A percentile compares a stretch with the other conserved stretches of the same genome.
phyloP scores from a whole-genome alignment of 2,888 invertebrate species.

The Morpho deidamia region DNA sequence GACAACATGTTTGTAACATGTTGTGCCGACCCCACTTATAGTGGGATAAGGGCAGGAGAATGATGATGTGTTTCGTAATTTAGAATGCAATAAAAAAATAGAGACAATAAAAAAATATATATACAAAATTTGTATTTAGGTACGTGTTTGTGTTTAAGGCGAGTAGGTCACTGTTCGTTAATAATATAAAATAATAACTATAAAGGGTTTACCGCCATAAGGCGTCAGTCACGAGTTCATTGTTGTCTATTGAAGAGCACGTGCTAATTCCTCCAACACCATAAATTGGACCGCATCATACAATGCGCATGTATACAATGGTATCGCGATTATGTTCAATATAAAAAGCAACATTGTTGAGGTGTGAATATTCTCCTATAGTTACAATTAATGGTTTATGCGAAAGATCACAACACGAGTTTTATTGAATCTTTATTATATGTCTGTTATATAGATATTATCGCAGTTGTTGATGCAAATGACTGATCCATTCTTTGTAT shows the following conservation, averaged over 20 bases:
- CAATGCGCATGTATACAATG: constrained; percentile 22
- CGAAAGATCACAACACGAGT: background rate
- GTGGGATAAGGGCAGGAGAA: no score
- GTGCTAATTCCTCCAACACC: constrained; percentile 36
- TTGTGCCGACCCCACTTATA: no score
- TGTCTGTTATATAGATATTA: no score
- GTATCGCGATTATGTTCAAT: constrained; percentile 13
- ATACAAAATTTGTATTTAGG: background rate
- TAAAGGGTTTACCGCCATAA: constrained; percentile 37
- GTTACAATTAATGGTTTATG: constrained; percentile 17
- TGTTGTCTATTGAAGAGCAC: constrained; percentile 37
- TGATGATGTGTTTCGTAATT: no score
- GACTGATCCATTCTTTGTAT: no score
- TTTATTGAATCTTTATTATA: background rate
- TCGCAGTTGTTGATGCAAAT: no score
- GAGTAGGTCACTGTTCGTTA: background rate
- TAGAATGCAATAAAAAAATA: no score
- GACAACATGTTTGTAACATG: no score
- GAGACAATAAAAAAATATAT: no score
- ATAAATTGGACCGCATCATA: constrained; percentile 22
- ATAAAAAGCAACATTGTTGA: constrained; percentile 23
- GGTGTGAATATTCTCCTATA: constrained; percentile 20
- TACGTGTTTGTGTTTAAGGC: background rate
- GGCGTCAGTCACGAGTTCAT: constrained; percentile 44
- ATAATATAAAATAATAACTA: background rate